phyloP scores from a whole-genome alignment of 2,113 vertebrate genomes.

The Nibea albiflora region DNA sequence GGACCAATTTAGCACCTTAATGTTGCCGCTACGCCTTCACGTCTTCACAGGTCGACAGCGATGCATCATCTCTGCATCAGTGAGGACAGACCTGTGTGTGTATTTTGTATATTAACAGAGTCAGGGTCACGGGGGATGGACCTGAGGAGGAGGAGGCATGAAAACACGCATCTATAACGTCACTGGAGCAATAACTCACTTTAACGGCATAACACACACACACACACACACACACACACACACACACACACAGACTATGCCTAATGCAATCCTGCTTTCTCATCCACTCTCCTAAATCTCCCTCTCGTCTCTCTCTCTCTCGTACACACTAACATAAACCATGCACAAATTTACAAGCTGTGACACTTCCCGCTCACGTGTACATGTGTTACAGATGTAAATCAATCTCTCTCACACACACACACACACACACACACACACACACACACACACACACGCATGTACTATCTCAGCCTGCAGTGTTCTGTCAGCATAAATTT shows the following conservation, averaged over 20 bases:
- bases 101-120: slow-evolving; percentile 34
- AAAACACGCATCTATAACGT: slow-evolving; percentile 54
- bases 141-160: slow-evolving; percentile 1
- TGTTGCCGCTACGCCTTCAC: background rate
- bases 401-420: slow-evolving; percentile 28
- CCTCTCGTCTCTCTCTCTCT: background rate
- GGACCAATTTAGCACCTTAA: background rate
- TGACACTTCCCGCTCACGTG: slow-evolving; percentile 9
- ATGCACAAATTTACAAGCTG: slow-evolving; percentile 35
- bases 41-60: background rate
- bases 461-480: slow-evolving; percentile 43
- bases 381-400: slow-evolving; percentile 24
- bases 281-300: slow-evolving; percentile 25
- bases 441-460: background rate
- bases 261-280: background rate
- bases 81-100: background rate
- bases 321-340: slow-evolving; percentile 44
- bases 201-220: slow-evolving; percentile 58
- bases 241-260: background rate
- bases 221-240: slow-evolving; percentile 15
- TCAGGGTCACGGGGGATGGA: slow-evolving; percentile 36
- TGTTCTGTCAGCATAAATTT: slow-evolving; percentile 45
- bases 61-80: background rate
- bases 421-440: slow-evolving; percentile 3
- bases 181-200: slow-evolving; percentile 59